These are phyloP conservation scores for Polypterus senegalus DNA, from an alignment of 2,113 vertebrate genomes.

Conservation along the genomic window DNA sequence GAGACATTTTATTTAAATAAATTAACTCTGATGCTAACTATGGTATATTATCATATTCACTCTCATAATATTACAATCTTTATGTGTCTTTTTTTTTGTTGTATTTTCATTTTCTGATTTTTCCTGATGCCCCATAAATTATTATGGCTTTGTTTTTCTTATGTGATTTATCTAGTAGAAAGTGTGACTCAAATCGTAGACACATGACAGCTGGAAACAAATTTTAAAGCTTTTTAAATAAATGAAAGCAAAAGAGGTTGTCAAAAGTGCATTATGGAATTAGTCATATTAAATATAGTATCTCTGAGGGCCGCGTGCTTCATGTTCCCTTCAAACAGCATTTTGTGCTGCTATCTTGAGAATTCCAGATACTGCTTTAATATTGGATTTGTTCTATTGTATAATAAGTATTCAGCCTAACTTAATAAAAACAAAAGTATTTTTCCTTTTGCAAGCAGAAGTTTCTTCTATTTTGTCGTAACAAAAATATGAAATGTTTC, in stretches of 20 bases:
- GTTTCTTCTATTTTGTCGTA: too few relatives aligned
- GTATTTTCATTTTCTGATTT: slow-evolving; percentile 27
- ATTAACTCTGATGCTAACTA: too few relatives aligned
- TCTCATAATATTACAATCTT: not conserved
- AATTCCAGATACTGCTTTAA: slow-evolving; percentile 9
- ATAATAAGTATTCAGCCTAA: too few relatives aligned
- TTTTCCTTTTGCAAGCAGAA: too few relatives aligned
- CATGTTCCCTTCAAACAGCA: slow-evolving; percentile 10
- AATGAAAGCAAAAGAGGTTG: slow-evolving; percentile 9
- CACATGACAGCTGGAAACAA: slow-evolving; percentile 6
- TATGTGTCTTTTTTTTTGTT: slow-evolving; percentile 7
- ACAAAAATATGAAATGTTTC: too few relatives aligned
- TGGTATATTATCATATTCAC: not conserved
- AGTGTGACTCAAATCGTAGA: slow-evolving; percentile 12
- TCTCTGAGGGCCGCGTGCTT: not conserved
- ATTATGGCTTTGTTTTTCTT: slow-evolving; percentile 26
- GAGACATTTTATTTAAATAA: too few relatives aligned
- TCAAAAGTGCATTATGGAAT: slow-evolving; percentile 14
- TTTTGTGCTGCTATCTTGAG: slow-evolving; percentile 11
- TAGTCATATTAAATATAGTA: slow-evolving; percentile 10
- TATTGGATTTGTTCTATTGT: not conserved
- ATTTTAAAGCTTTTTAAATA: slow-evolving; percentile 5
- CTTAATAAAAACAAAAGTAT: too few relatives aligned
- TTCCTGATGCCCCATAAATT: slow-evolving; percentile 27
- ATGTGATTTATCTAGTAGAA: slow-evolving; percentile 9